Evolutionary conservation across 2,888 invertebrate species (phyloP).

Genomic region (Scaeva pyrastri): DNA sequence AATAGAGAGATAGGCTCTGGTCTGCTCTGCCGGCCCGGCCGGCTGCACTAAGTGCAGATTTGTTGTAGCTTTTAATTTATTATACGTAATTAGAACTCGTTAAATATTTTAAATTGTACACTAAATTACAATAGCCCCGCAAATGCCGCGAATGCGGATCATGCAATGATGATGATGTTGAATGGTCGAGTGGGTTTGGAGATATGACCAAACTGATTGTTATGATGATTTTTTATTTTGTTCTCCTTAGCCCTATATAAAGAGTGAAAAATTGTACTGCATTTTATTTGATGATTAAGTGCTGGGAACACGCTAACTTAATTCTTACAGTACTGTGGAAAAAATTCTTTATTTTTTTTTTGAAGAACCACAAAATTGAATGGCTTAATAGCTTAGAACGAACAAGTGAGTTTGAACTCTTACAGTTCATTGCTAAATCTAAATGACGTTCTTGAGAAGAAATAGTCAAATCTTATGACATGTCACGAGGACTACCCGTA

Average conservation of each 20-base stretch:
- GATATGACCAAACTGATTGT: slow-evolving; percentile 41
- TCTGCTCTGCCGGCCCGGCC: not conserved
- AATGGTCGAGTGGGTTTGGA: slow-evolving; percentile 43
- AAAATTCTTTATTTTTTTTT: not conserved
- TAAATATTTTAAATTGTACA: slow-evolving; percentile 68
- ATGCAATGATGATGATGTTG: slow-evolving; percentile 39
- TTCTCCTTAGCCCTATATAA: not conserved
- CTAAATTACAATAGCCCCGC: slow-evolving; percentile 45
- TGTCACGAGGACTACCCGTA: too few relatives aligned
- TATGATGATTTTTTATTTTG: slow-evolving; percentile 29
- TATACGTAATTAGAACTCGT: slow-evolving; percentile 68
- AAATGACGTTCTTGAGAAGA: too few relatives aligned
- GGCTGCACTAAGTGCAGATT: slow-evolving; percentile 49
- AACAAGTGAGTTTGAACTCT: too few relatives aligned
- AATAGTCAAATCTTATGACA: too few relatives aligned
- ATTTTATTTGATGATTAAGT: slow-evolving; percentile 67
- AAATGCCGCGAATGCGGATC: not conserved
- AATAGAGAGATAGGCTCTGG: not conserved
- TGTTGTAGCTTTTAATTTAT: slow-evolving; percentile 55
- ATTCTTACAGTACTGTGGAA: not conserved
- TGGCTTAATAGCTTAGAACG: too few relatives aligned
- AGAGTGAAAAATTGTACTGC: slow-evolving; percentile 38
- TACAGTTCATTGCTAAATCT: too few relatives aligned
- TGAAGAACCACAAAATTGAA: too few relatives aligned
- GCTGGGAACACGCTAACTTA: slow-evolving; percentile 56